Evolutionary conservation across 2,888 invertebrate species (phyloP).

Genomic region (Netelia melanura): DNA sequence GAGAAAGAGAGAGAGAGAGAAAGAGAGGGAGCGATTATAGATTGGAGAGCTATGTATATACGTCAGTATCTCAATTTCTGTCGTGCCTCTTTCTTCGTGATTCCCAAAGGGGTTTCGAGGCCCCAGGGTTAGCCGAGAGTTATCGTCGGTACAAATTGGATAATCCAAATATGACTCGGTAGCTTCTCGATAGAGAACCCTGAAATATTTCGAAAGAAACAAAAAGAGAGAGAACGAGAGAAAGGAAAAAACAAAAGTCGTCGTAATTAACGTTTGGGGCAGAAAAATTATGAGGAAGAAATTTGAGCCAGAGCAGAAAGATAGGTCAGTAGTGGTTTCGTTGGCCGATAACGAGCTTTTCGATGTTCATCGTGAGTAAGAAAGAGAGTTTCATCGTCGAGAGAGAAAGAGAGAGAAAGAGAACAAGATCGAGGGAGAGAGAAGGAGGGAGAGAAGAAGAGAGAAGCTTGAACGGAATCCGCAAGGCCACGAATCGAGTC

Average conservation of each 20-base stretch:
- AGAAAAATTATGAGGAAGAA: background rate
- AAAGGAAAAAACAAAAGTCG: background rate
- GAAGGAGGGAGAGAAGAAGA: background rate
- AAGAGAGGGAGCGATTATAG: too few relatives aligned
- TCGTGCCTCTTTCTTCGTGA: slow-evolving; percentile 3
- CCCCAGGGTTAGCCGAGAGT: slow-evolving; percentile 54
- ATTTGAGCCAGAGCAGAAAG: background rate
- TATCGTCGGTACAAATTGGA: slow-evolving; percentile 64
- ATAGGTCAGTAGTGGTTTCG: too few relatives aligned
- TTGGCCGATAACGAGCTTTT: too few relatives aligned
- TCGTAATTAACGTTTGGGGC: too few relatives aligned
- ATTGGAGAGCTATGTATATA: slow-evolving; percentile 8
- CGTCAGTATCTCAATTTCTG: background rate
- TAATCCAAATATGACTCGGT: slow-evolving; percentile 43
- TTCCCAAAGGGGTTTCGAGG: slow-evolving; percentile 27
- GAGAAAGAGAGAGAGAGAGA: slow-evolving; percentile 5
- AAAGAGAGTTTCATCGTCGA: background rate
- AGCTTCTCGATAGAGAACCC: background rate
- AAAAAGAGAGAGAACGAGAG: background rate
- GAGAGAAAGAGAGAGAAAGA: background rate
- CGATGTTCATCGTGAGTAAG: too few relatives aligned
- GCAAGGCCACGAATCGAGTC: background rate
- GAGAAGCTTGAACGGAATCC: slow-evolving; percentile 6
- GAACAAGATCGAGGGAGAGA: too few relatives aligned
- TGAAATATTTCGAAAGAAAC: background rate